These are phyloP conservation scores for Lydus trimaculatus DNA, from an alignment of 2,888 invertebrate species.

Conservation along the genomic window DNA sequence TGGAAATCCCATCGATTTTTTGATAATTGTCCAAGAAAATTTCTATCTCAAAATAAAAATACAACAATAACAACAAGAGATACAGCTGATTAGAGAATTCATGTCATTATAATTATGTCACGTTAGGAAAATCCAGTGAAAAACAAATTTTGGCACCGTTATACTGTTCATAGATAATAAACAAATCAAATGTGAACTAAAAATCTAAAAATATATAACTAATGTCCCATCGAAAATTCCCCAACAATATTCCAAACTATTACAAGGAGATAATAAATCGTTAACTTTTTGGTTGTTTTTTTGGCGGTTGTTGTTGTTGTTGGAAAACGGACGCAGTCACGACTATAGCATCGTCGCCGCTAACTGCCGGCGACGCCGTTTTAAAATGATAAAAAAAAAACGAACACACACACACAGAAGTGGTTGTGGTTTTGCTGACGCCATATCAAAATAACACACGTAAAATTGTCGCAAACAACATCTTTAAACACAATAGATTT, in stretches of 20 bases:
- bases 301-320: background rate
- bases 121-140: slow-evolving; percentile 17
- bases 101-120: slow-evolving; percentile 14
- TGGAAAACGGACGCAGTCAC: background rate
- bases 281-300: background rate
- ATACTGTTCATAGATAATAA: background rate
- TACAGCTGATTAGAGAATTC: slow-evolving; percentile 15
- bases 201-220: background rate
- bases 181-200: background rate
- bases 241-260: background rate
- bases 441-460: slow-evolving; percentile 5
- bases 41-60: background rate
- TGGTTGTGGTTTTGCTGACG: slow-evolving; percentile 8
- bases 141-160: slow-evolving; percentile 15
- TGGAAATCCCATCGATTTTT: slow-evolving; percentile 4
- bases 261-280: background rate
- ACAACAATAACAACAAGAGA: background rate
- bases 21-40: slow-evolving; percentile 1
- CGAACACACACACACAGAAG: background rate
- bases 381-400: background rate
- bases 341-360: background rate
- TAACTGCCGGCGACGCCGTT: background rate
- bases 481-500: background rate
- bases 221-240: background rate
- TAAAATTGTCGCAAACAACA: background rate